Percentiles rank a stretch among this genome's conserved stretches.
These are phyloP conservation scores for Acanthis flammea DNA, from an alignment of 2,797 vertebrate species.

Conservation along the genomic window DNA sequence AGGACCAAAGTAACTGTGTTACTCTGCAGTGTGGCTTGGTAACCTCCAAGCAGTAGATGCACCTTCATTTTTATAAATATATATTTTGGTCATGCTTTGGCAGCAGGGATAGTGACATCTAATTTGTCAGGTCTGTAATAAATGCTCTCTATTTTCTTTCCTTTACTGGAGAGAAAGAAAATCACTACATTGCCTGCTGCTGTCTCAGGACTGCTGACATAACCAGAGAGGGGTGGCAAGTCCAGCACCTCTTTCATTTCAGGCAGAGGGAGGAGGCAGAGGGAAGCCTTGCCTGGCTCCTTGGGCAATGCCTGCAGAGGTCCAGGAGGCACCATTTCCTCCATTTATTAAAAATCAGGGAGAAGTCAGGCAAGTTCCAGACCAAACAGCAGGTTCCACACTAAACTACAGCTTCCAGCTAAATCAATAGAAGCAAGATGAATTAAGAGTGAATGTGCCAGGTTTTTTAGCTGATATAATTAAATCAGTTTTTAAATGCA, in stretches of 20 bases:
- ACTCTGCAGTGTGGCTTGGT: not conserved
- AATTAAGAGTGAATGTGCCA: not conserved
- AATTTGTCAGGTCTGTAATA: not conserved
- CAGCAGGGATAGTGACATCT: not conserved
- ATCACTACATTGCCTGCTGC: not conserved
- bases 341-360: not conserved
- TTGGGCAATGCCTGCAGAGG: not conserved
- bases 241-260: not conserved
- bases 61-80: not conserved
- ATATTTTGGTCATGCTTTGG: not conserved
- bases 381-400: not conserved
- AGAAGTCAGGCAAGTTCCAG: not conserved
- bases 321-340: not conserved
- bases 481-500: constrained; percentile 53
- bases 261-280: not conserved
- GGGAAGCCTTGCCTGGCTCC: not conserved
- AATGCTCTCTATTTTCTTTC: not conserved
- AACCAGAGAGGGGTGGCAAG: not conserved
- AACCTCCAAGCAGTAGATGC: not conserved
- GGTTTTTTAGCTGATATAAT: constrained; percentile 35
- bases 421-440: constrained; percentile 28
- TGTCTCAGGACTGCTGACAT: not conserved
- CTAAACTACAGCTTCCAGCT: not conserved
- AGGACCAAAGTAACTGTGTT: not conserved
- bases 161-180: not conserved